Conservation (phyloP, 2,797 vertebrate genomes). For the Phoxinus dragarum region DNA sequence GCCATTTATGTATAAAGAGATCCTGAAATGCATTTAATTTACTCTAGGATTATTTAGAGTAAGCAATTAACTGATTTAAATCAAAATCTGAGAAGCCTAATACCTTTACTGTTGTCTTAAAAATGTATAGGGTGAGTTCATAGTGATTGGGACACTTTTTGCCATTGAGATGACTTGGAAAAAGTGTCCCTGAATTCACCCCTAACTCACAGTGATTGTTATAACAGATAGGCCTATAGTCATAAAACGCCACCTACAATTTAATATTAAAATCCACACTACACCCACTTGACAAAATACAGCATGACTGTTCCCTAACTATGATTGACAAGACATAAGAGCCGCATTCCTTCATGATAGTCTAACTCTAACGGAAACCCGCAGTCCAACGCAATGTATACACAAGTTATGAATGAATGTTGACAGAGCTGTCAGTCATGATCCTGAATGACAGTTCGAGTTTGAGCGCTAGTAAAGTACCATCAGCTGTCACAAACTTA, state of each 20-base stretch:
- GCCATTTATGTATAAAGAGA: neutral
- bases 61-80: neutral
- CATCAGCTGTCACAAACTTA: slow-evolving; percentile 51
- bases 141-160: too few relatives aligned
- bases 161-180: too few relatives aligned
- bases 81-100: neutral
- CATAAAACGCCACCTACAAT: neutral
- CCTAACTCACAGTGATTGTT: neutral
- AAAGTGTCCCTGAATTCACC: too few relatives aligned
- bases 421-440: slow-evolving; percentile 25
- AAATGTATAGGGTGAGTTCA: neutral
- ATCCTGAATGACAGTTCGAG: neutral
- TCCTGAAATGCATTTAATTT: too few relatives aligned
- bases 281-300: neutral
- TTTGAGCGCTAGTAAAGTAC: slow-evolving; percentile 3
- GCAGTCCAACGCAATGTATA: neutral
- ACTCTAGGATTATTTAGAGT: neutral
- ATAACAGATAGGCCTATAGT: neutral
- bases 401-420: neutral
- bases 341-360: neutral
- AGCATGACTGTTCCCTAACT: neutral
- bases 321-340: neutral
- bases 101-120: neutral
- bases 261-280: neutral
- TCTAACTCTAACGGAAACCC: slow-evolving; percentile 4